Percentiles rank a stretch among this genome's conserved stretches.
phyloP scores from a whole-genome alignment of 2,113 vertebrate genomes.

The Rostratula benghalensis region DNA sequence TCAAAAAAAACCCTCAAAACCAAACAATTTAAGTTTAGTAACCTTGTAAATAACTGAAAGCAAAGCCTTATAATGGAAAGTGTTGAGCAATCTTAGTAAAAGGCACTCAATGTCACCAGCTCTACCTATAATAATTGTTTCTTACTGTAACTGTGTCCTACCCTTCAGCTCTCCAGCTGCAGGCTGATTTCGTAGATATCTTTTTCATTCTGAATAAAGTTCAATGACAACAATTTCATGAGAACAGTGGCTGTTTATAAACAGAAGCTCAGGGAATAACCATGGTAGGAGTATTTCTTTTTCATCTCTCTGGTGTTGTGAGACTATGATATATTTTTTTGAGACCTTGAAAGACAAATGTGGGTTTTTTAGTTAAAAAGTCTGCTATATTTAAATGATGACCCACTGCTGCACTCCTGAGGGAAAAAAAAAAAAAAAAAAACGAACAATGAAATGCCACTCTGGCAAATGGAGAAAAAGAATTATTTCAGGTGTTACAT shows the following conservation, averaged over 20 bases:
- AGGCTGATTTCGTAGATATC: not conserved
- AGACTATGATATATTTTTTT: not conserved
- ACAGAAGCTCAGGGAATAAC: not conserved
- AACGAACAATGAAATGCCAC: not conserved
- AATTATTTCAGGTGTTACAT: not conserved
- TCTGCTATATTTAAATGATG: not conserved
- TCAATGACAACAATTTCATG: not conserved
- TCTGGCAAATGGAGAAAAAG: not conserved
- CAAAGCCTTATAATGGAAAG: not conserved
- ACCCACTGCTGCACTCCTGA: not conserved
- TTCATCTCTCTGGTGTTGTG: not conserved
- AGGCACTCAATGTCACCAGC: not conserved
- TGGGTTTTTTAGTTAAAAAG: not conserved
- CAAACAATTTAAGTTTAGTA: not conserved
- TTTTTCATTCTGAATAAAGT: slow-evolving; percentile 29
- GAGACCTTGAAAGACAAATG: not conserved
- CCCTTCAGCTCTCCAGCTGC: not conserved
- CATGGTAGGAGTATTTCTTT: not conserved
- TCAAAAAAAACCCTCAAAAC: not conserved
- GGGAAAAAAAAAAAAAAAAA: not conserved
- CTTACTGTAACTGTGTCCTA: not conserved
- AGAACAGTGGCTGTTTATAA: not conserved
- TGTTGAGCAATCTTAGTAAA: not conserved
- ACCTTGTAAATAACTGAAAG: slow-evolving; percentile 4
- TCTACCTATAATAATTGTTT: not conserved